phyloP scores from a whole-genome alignment of 2,113 vertebrate species.

The Pluvianellus socialis region DNA sequence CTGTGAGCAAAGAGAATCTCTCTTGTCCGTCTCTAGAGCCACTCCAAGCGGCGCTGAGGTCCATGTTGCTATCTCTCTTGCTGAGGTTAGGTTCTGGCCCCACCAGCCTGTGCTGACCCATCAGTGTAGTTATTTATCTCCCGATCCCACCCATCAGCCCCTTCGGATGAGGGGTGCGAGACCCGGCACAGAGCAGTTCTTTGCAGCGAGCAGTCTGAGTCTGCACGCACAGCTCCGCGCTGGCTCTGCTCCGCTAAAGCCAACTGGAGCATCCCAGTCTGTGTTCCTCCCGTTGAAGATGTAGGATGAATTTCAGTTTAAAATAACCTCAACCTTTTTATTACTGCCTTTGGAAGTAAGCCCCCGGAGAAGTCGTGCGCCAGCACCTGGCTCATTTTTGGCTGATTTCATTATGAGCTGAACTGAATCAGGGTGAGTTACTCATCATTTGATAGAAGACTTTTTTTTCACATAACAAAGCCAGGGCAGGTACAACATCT shows the following conservation, averaged over 20 bases:
- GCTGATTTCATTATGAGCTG: not conserved
- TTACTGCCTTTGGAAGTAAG: not conserved
- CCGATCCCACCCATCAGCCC: not conserved
- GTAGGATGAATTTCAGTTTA: not conserved
- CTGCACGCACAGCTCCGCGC: not conserved
- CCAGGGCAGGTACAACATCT: not conserved
- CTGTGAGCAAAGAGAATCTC: not conserved
- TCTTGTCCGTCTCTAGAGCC: not conserved
- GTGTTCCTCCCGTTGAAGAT: not conserved
- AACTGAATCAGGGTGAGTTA: not conserved
- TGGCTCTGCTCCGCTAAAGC: not conserved
- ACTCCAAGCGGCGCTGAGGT: rapidly evolving
- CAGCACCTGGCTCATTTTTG: not conserved
- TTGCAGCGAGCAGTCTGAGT: rapidly evolving
- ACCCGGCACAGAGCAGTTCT: not conserved
- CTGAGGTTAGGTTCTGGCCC: not conserved
- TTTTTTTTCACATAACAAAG: not conserved
- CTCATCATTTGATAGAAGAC: not conserved
- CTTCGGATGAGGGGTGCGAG: not conserved
- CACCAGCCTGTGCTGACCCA: not conserved
- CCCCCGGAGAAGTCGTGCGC: not conserved
- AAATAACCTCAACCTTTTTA: not conserved
- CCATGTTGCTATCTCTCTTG: not conserved
- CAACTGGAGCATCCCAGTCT: not conserved
- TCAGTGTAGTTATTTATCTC: not conserved